Conservation (phyloP, 2,113 vertebrate species). For the Apodemus sylvaticus region DNA sequence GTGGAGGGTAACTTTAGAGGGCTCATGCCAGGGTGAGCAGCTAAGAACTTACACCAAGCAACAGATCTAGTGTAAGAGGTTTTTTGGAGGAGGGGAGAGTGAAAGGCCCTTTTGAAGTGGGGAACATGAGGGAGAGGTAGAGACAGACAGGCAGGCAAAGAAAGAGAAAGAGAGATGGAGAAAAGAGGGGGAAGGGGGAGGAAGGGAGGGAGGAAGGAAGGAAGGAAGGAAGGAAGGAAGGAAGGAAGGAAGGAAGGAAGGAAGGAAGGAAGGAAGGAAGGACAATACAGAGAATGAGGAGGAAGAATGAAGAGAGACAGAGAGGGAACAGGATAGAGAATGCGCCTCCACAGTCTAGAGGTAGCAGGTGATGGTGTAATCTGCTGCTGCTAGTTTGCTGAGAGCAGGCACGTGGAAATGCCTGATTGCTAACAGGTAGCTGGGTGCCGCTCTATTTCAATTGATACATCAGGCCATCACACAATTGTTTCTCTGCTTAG, state of each 20-base stretch:
- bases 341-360: no score
- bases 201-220: accelerated
- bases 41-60: not conserved
- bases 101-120: not conserved
- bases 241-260: no score
- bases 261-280: no score
- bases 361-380: not conserved
- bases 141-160: not conserved
- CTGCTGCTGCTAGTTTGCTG: not conserved
- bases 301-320: not conserved
- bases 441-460: not conserved
- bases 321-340: not conserved
- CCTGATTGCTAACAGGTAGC: not conserved
- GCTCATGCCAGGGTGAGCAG: not conserved
- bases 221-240: no score
- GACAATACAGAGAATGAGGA: not conserved
- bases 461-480: not conserved
- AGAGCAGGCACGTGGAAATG: not conserved
- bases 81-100: not conserved
- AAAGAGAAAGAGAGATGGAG: not conserved
- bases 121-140: not conserved
- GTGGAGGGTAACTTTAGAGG: not conserved
- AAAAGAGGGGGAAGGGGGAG: no score
- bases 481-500: not conserved
- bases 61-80: not conserved